These are phyloP conservation scores for Lepidocolaptes lacrymiger DNA, from an alignment of 2,797 vertebrate genomes.

Conservation along the genomic window DNA sequence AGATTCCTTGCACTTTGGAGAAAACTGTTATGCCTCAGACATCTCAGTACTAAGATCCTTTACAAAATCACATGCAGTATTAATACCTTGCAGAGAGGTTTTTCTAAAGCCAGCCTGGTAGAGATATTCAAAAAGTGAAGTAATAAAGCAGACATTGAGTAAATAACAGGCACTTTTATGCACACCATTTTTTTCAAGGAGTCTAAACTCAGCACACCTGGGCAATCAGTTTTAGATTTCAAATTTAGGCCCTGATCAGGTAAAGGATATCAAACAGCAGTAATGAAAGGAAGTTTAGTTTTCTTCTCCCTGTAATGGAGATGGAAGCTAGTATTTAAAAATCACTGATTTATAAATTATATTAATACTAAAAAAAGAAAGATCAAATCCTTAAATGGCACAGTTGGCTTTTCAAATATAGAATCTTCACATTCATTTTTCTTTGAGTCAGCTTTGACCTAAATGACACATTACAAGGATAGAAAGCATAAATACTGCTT, in stretches of 20 bases:
- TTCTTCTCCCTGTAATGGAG: background rate
- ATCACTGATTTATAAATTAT: background rate
- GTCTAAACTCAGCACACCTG: conserved; percentile 19
- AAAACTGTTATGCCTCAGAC: background rate
- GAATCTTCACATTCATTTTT: background rate
- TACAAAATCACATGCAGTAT: background rate
- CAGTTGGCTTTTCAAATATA: background rate
- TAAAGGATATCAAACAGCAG: background rate
- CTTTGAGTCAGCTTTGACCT: background rate
- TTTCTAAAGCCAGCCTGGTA: background rate
- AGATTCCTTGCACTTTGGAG: background rate
- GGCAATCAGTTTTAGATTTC: conserved; percentile 60
- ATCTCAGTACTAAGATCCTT: background rate
- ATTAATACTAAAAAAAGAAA: background rate
- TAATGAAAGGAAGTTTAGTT: background rate
- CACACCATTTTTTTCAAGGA: conserved; percentile 17
- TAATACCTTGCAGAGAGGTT: background rate
- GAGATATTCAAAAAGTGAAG: background rate
- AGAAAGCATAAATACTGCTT: conserved; percentile 40
- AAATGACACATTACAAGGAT: background rate
- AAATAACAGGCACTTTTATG: conserved; percentile 28
- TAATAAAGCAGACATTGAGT: background rate
- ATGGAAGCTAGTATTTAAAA: background rate
- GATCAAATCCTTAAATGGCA: background rate
- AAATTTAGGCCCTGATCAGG: conserved; percentile 6